Evolutionary conservation across 2,888 invertebrate genomes (phyloP).

Genomic region (Vannuccia rotundouncinata): DNA sequence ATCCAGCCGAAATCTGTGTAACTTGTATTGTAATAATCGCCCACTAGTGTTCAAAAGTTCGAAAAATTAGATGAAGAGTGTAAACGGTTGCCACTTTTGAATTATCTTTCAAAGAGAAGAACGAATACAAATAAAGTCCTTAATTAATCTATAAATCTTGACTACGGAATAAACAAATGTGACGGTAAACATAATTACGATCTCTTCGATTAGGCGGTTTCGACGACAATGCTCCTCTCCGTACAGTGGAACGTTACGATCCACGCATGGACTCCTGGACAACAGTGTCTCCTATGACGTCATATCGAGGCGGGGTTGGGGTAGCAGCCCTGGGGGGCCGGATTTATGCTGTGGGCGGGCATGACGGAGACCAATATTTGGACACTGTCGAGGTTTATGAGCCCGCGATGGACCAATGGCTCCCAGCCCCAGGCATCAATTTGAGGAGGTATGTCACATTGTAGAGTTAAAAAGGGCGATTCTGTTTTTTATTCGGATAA

Average conservation of each 20-base stretch:
- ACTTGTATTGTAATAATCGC: too few relatives aligned
- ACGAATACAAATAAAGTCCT: too few relatives aligned
- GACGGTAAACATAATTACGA: too few relatives aligned
- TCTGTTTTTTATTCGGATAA: too few relatives aligned
- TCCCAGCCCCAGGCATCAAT: conserved; percentile 44
- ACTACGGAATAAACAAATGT: too few relatives aligned
- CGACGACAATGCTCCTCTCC: conserved; percentile 51
- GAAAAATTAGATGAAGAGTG: too few relatives aligned
- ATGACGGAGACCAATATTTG: conserved; percentile 46
- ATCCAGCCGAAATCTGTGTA: too few relatives aligned
- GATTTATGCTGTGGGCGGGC: conserved; percentile 54
- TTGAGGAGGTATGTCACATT: conserved; percentile 42
- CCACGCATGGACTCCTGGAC: conserved; percentile 41
- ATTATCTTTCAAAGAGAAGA: too few relatives aligned
- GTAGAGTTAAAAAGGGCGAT: not conserved
- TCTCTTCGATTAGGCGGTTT: conserved; percentile 51
- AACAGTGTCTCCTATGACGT: conserved; percentile 41
- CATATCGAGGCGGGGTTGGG: conserved; percentile 48
- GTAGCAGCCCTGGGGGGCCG: conserved; percentile 51
- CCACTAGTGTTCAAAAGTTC: too few relatives aligned
- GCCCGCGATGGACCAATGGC: conserved; percentile 43
- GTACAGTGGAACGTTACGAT: conserved; percentile 42
- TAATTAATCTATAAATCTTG: too few relatives aligned
- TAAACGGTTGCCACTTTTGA: too few relatives aligned
- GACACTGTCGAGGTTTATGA: conserved; percentile 42